Evolutionary conservation across 2,888 invertebrate species (phyloP).

Genomic region (Synanthedon vespiformis): DNA sequence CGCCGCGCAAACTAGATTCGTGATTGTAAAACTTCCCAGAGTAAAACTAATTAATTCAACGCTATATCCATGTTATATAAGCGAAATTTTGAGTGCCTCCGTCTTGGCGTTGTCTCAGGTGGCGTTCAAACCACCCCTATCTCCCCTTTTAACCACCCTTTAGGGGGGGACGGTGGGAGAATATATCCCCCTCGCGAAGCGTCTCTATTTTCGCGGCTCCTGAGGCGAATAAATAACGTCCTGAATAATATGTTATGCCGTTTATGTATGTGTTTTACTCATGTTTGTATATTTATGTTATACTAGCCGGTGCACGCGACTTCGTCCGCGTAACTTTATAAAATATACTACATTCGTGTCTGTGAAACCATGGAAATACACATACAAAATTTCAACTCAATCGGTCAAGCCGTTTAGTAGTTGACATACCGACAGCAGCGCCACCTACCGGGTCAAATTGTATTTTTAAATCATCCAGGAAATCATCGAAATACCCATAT

Average conservation of each 20-base stretch:
- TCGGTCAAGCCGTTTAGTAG: too few relatives aligned
- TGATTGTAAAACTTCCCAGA: constrained; percentile 23
- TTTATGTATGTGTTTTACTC: not conserved
- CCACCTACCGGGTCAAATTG: too few relatives aligned
- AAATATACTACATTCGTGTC: too few relatives aligned
- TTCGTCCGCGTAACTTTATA: too few relatives aligned
- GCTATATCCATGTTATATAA: constrained; percentile 27
- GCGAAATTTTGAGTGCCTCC: constrained; percentile 45
- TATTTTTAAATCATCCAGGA: too few relatives aligned
- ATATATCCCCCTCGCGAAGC: constrained; percentile 15
- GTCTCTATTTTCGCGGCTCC: constrained; percentile 36
- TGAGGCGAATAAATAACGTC: constrained; percentile 23
- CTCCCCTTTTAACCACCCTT: constrained; percentile 1
- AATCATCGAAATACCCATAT: too few relatives aligned
- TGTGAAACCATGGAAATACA: too few relatives aligned
- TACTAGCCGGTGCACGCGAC: too few relatives aligned
- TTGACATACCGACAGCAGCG: too few relatives aligned
- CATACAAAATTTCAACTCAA: too few relatives aligned
- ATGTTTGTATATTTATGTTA: too few relatives aligned
- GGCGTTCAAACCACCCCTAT: constrained; percentile 13
- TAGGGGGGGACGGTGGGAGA: constrained; percentile 5
- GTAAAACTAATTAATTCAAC: constrained; percentile 35
- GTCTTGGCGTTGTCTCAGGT: constrained; percentile 45
- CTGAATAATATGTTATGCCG: not conserved
- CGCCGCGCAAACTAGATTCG: not conserved